Percentiles rank a stretch among this genome's conserved stretches.
phyloP scores from a whole-genome alignment of 2,888 invertebrate genomes.

The Agriopis marginaria region DNA sequence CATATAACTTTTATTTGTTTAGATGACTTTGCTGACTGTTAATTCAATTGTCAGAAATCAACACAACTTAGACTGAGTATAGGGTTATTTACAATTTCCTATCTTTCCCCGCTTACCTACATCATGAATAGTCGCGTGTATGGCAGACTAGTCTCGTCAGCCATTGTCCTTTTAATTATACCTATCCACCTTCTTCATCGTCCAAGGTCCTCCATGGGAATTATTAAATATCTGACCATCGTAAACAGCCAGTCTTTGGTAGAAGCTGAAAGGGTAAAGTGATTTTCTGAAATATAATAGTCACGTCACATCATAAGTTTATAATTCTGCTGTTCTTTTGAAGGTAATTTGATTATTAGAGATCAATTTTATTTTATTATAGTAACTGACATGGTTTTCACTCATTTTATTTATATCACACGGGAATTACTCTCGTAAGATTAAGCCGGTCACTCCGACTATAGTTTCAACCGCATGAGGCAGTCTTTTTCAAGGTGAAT shows the following conservation, averaged over 20 bases:
- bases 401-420: too few species aligned
- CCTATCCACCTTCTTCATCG: conserved; percentile 50
- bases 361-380: too few species aligned
- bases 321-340: neutral
- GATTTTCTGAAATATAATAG: conserved; percentile 23
- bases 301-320: neutral
- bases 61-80: too few species aligned
- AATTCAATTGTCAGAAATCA: too few species aligned
- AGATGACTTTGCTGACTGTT: too few species aligned
- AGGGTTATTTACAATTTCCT: too few species aligned
- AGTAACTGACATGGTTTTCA: too few species aligned
- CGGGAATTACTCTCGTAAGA: too few species aligned
- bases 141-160: conserved; percentile 52
- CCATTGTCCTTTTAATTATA: conserved; percentile 77
- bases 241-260: conserved; percentile 37
- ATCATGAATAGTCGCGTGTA: conserved; percentile 52
- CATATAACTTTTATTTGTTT: too few species aligned
- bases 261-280: conserved; percentile 32
- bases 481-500: too few species aligned
- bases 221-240: conserved; percentile 25
- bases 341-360: neutral
- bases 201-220: conserved; percentile 66
- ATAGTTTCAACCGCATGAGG: too few species aligned
- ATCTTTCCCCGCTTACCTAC: neutral
- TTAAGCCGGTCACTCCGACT: too few species aligned